Evolutionary conservation across 2,113 vertebrate species (phyloP).

Genomic region (Perca schrenkii): DNA sequence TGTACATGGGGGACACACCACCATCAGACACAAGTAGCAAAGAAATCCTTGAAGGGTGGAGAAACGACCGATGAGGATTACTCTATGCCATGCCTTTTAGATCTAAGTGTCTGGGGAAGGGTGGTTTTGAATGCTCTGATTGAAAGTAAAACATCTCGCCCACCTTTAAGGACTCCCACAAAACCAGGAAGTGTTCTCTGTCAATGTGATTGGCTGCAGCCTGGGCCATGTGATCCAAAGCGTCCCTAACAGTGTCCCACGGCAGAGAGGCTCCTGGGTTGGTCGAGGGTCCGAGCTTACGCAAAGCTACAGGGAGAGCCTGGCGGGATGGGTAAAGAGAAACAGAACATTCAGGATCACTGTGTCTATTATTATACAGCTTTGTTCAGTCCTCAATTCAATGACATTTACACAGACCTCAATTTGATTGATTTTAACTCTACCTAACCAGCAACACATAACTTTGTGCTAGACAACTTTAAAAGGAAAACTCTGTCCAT

Average conservation of each 20-base stretch:
- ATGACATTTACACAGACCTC: neutral
- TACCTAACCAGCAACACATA: no score
- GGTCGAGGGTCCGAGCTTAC: constrained; percentile 90
- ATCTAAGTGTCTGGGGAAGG: no score
- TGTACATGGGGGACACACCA: constrained; percentile 13
- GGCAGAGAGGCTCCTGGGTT: constrained; percentile 83
- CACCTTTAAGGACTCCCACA: constrained; percentile 91
- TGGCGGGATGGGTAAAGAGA: constrained; percentile 54
- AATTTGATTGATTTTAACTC: no score
- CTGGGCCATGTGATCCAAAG: constrained; percentile 88
- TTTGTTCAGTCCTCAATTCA: neutral
- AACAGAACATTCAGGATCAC: neutral
- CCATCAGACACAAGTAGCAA: neutral
- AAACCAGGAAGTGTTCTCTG: constrained; percentile 88
- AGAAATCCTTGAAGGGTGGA: neutral
- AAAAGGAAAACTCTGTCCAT: neutral
- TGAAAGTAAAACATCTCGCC: neutral
- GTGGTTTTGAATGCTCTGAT: neutral
- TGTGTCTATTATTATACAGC: neutral
- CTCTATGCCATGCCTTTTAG: neutral
- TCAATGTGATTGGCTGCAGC: constrained; percentile 85
- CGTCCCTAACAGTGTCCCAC: constrained; percentile 88
- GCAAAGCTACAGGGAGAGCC: constrained; percentile 88
- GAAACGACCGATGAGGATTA: neutral
- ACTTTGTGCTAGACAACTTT: neutral